These are phyloP conservation scores for Planiliza haematocheilus DNA, from an alignment of 2,113 vertebrate species.

Conservation along the genomic window DNA sequence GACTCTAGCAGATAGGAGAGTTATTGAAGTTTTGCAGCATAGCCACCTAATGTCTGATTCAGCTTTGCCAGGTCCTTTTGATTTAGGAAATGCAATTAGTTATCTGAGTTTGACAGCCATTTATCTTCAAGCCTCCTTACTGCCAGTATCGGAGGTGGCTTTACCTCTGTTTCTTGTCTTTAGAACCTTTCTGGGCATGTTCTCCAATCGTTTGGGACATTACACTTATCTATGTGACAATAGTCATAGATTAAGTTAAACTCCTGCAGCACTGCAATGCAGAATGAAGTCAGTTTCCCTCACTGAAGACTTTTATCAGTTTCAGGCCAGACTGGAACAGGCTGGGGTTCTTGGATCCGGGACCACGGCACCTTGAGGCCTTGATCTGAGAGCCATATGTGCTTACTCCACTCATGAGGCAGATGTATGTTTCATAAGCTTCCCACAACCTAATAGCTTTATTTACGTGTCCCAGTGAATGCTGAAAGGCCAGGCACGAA, in stretches of 20 bases:
- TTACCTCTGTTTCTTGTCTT: slow-evolving; percentile 20
- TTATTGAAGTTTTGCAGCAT: slow-evolving; percentile 20
- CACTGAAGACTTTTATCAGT: slow-evolving; percentile 52
- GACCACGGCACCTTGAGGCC: slow-evolving; percentile 48
- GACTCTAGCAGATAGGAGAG: slow-evolving; percentile 19
- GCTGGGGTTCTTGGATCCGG: slow-evolving; percentile 36
- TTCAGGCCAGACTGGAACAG: slow-evolving; percentile 50
- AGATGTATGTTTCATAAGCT: slow-evolving; percentile 65
- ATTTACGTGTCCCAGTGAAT: slow-evolving; percentile 60
- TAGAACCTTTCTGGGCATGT: slow-evolving; percentile 7
- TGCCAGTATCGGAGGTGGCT: slow-evolving; percentile 8
- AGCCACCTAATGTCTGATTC: slow-evolving; percentile 8
- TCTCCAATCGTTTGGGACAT: slow-evolving; percentile 14
- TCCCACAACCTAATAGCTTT: slow-evolving; percentile 55
- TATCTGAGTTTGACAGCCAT: slow-evolving; percentile 41
- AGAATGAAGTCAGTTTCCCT: slow-evolving; percentile 40
- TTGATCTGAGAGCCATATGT: slow-evolving; percentile 73
- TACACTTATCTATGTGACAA: slow-evolving; percentile 41
- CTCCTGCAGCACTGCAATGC: slow-evolving; percentile 29
- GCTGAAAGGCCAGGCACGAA: slow-evolving; percentile 43
- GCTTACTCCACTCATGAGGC: slow-evolving; percentile 54
- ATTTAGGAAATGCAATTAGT: slow-evolving; percentile 34
- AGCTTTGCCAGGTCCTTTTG: slow-evolving; percentile 12
- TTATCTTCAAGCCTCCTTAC: slow-evolving; percentile 28
- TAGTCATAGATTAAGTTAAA: slow-evolving; percentile 45